Conservation (phyloP, 2,113 vertebrate genomes). For the Charadrius vociferus region DNA sequence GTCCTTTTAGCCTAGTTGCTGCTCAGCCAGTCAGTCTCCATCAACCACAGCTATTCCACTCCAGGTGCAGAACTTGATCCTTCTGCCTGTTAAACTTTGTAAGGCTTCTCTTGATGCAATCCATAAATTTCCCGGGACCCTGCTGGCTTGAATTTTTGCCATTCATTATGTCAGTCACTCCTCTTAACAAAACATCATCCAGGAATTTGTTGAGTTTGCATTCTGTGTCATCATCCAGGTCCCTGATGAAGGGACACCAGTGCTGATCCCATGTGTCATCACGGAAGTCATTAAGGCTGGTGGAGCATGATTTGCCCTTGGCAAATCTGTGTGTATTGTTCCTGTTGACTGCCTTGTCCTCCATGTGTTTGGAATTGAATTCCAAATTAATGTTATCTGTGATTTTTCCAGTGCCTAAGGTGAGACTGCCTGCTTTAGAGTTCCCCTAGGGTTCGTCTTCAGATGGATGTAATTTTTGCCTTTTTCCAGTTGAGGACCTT, state of each 20-base stretch:
- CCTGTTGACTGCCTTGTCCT: neutral
- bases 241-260: neutral
- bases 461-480: neutral
- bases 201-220: neutral
- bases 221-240: neutral
- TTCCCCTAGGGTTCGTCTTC: neutral
- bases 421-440: neutral
- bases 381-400: neutral
- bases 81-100: neutral
- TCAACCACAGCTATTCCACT: neutral
- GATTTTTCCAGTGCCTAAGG: neutral
- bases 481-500: neutral
- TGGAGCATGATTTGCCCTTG: neutral
- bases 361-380: neutral
- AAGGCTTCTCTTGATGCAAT: neutral
- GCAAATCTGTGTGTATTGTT: neutral
- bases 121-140: neutral
- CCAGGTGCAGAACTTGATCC: neutral
- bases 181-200: neutral
- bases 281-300: neutral
- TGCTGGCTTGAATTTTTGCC: neutral
- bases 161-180: neutral
- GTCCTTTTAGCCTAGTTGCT: neutral
- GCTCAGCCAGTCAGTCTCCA: neutral
- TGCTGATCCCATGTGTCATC: neutral